Percentiles rank a stretch among this genome's conserved stretches.
Evolutionary conservation across 2,797 vertebrate genomes (phyloP).

Genomic region (Cheirogaleus major): DNA sequence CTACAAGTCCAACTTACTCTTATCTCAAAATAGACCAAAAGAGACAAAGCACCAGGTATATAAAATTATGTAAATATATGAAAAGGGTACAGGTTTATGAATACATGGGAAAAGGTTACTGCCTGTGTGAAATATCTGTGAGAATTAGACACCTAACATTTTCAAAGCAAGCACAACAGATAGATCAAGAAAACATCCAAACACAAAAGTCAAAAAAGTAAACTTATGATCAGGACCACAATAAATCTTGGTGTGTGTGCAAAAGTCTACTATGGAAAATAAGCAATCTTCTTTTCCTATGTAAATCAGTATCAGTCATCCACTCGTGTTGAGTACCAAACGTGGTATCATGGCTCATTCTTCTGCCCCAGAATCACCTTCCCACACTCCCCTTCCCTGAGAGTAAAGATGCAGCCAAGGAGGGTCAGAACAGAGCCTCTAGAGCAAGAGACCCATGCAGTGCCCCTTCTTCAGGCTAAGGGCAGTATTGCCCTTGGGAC

Average conservation of each 20-base stretch:
- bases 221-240: background rate
- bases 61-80: background rate
- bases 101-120: conserved; percentile 41
- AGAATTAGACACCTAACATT: conserved; percentile 47
- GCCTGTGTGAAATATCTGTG: background rate
- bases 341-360: rapidly evolving
- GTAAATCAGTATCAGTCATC: background rate
- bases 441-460: background rate
- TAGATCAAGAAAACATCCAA: background rate
- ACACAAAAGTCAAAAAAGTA: background rate
- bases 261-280: background rate
- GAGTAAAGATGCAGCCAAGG: rapidly evolving
- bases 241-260: background rate
- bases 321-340: background rate
- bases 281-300: background rate
- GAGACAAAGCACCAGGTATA: background rate
- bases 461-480: rapidly evolving
- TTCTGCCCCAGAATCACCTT: background rate
- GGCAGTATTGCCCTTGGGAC: background rate
- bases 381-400: rapidly evolving
- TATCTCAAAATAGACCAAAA: conserved; percentile 24
- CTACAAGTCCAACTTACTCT: background rate
- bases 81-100: background rate
- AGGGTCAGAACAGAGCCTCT: background rate
- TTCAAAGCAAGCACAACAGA: conserved; percentile 43